Evolutionary conservation across 2,113 vertebrate species (phyloP).

Genomic region (Marmota flaviventris): DNA sequence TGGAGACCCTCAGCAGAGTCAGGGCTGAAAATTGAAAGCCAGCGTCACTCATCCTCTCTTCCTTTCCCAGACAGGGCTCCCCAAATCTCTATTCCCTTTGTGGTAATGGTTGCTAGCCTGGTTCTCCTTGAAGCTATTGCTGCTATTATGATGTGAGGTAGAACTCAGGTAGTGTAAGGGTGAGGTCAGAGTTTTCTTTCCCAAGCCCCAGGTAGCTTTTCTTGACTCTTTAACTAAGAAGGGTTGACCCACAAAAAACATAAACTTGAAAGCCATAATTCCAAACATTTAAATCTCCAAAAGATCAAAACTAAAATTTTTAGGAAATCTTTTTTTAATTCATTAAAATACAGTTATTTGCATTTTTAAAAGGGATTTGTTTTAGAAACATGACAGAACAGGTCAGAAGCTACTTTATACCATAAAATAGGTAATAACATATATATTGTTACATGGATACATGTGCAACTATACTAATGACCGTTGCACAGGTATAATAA

Average conservation of each 20-base stretch:
- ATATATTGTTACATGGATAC: neutral
- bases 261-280: neutral
- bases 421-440: neutral
- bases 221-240: neutral
- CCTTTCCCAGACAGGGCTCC: neutral
- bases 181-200: neutral
- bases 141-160: neutral
- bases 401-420: neutral
- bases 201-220: neutral
- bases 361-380: too few species aligned
- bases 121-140: neutral
- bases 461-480: neutral
- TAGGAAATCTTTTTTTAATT: too few species aligned
- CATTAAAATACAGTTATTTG: too few species aligned
- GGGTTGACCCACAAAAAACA: neutral
- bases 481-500: neutral
- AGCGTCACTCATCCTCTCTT: neutral
- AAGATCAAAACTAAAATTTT: too few species aligned
- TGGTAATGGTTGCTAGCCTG: neutral
- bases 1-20: too few species aligned
- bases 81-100: accelerated
- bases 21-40: neutral
- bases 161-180: neutral
- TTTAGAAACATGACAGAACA: neutral
- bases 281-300: neutral